Evolutionary conservation across 1,140 invertebrate genomes (phyloP), one percentile per base, ranked within the genome.

Genomic region (Drosophila punjabiensis): DNA sequence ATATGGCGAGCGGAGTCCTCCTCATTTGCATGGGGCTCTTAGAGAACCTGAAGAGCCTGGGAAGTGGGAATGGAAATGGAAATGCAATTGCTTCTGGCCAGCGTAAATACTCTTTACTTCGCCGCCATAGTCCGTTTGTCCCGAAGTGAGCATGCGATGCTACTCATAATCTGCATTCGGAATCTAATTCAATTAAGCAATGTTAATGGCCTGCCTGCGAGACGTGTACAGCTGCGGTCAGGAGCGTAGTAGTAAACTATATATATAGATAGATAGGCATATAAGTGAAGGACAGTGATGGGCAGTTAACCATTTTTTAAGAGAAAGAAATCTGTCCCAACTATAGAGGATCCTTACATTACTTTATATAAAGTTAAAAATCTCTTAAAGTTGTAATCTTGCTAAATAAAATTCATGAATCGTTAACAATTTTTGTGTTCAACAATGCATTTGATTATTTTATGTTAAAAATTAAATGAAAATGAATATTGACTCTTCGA

Each of bases 121-220:
- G 41, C 53, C 61, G 32, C 47, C 35, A 66, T 11, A 59, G 55
- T 60, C 67, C 28, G 53, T 20, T 58, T 73, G 68, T 73, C 68
- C 66, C 39, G 43, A 24, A 52, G 53, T 62, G 48, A 79, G 65
- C 53, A 82, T 88, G 67, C 76, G 84, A 86, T 76, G 83, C 63
- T 78, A 69, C 78, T 88, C 65, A 88, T 83, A 88, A 87, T 87
- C 83, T 87, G 74, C 81, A 83, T 86, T 82, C 71, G 68, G 86
- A 88, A 88, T 87, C 83, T 88, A 81, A 88, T 87, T 88, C 83
- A 87, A 87, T 87, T 87, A 87, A 87, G 81, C 80, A 88, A 88
- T 88, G 80, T 88, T 87, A 87, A 88, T 87, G 85, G 83, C 85
- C 76, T 88, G 74, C 56, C 84, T 75, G 64, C 84, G 75, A 82